A percentile compares a stretch with the other conserved stretches of the same genome.
Conservation (phyloP, 2,113 vertebrate genomes). For the Ascaphus truei region DNA sequence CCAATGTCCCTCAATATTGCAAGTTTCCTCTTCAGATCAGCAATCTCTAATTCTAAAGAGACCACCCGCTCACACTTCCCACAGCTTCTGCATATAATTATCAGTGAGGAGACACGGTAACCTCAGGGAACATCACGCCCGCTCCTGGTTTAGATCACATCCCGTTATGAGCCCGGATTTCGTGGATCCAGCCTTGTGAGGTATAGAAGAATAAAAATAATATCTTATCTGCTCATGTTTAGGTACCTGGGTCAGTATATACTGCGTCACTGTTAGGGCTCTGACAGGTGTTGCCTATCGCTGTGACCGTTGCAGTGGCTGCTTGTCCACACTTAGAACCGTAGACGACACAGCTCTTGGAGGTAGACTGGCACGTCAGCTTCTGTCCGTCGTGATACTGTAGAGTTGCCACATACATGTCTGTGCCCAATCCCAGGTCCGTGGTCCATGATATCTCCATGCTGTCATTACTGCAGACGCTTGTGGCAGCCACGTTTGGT, state of each 20-base stretch:
- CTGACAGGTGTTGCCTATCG: background rate
- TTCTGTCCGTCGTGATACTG: background rate
- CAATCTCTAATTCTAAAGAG: too few species aligned
- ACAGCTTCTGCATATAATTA: too few species aligned
- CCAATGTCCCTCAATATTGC: too few species aligned
- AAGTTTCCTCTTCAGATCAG: too few species aligned
- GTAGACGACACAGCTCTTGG: background rate
- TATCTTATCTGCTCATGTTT: background rate
- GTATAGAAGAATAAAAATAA: too few species aligned
- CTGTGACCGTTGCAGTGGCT: background rate
- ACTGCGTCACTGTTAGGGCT: background rate
- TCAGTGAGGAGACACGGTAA: too few species aligned
- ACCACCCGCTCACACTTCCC: too few species aligned
- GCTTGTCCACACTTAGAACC: constrained; percentile 1
- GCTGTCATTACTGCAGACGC: background rate
- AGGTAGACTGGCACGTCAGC: constrained; percentile 1
- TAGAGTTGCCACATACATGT: constrained; percentile 1
- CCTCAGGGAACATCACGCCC: too few species aligned
- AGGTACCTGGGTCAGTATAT: constrained; percentile 3
- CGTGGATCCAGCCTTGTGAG: too few species aligned
- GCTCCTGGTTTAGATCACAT: too few species aligned
- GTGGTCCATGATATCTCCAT: background rate
- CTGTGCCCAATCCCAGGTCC: background rate
- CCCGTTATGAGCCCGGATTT: too few species aligned
- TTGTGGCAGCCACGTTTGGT: background rate